These are phyloP conservation scores for Carassius gibelio DNA, from an alignment of 2,113 vertebrate species.

Conservation along the genomic window DNA sequence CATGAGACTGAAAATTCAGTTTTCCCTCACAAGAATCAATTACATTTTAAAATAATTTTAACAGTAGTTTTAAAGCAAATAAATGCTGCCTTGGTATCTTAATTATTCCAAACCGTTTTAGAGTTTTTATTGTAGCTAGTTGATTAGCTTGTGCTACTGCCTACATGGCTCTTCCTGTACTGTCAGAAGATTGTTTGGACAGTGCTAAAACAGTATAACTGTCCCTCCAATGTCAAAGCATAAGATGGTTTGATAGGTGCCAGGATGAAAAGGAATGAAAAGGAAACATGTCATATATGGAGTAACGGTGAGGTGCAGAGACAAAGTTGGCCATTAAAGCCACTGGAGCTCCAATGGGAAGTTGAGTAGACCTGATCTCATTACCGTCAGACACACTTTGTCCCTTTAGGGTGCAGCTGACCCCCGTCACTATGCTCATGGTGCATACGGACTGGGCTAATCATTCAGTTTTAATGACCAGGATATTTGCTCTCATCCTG, in stretches of 20 bases:
- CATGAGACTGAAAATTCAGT: no score
- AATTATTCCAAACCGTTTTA: background rate
- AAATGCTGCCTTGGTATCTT: background rate
- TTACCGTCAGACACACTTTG: slow-evolving; percentile 65
- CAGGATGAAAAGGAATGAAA: slow-evolving; percentile 52
- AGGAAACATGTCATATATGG: slow-evolving; percentile 1
- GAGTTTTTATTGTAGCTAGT: background rate
- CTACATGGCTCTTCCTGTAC: background rate
- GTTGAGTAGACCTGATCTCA: slow-evolving; percentile 66
- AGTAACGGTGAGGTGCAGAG: background rate
- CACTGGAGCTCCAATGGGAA: background rate
- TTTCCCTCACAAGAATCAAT: no score
- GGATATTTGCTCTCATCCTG: slow-evolving; percentile 61
- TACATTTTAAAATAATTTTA: background rate
- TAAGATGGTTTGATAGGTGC: background rate
- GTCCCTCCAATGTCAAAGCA: slow-evolving; percentile 37
- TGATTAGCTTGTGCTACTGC: background rate
- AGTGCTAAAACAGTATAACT: slow-evolving; percentile 10
- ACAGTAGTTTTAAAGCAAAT: background rate
- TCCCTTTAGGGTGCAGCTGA: slow-evolving; percentile 67
- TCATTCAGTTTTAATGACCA: slow-evolving; percentile 81
- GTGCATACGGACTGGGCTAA: slow-evolving; percentile 69
- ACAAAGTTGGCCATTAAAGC: slow-evolving; percentile 1
- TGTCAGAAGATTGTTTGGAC: background rate
- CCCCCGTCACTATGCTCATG: slow-evolving; percentile 67